These are phyloP conservation scores for Nannoperca australis DNA, from an alignment of 2,797 vertebrate genomes.

Conservation along the genomic window DNA sequence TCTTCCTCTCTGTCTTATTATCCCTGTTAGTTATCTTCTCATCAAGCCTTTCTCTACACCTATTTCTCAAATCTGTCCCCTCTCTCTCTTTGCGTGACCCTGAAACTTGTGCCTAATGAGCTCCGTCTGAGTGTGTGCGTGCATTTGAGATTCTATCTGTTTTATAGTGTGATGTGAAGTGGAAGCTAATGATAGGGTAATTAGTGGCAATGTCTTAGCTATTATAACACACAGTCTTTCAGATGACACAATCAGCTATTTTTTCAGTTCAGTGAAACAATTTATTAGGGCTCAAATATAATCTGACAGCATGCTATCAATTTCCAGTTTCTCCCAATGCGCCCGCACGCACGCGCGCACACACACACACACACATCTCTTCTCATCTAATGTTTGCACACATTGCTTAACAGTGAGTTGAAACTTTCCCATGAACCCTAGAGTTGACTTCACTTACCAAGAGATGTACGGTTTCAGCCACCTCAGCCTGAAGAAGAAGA, in stretches of 20 bases:
- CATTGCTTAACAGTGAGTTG: neutral
- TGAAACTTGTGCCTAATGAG: conserved; percentile 60
- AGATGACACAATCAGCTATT: conserved; percentile 32
- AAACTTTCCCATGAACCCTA: neutral
- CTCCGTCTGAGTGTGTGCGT: conserved; percentile 15
- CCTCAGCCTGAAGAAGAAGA: neutral
- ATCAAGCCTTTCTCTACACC: conserved; percentile 46
- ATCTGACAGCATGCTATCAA: conserved; percentile 34
- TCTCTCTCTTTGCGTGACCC: conserved; percentile 47
- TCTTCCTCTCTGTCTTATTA: conserved; percentile 33
- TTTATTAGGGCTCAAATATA: conserved; percentile 19
- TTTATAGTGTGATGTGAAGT: conserved; percentile 44
- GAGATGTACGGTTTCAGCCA: too few species aligned
- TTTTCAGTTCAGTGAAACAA: conserved; percentile 20
- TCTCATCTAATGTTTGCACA: neutral
- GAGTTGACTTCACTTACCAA: neutral
- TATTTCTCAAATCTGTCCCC: conserved; percentile 44
- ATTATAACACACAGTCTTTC: conserved; percentile 34
- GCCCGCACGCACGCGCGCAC: neutral
- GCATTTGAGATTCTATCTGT: conserved; percentile 35
- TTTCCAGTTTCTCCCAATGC: neutral
- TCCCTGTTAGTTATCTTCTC: conserved; percentile 52
- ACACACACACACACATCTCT: neutral
- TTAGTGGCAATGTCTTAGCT: conserved; percentile 51
- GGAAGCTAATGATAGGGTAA: conserved; percentile 57